A percentile compares a stretch with the other conserved stretches of the same genome.
Evolutionary conservation across 2,888 invertebrate genomes (phyloP).

Genomic region (Phengaris arion): DNA sequence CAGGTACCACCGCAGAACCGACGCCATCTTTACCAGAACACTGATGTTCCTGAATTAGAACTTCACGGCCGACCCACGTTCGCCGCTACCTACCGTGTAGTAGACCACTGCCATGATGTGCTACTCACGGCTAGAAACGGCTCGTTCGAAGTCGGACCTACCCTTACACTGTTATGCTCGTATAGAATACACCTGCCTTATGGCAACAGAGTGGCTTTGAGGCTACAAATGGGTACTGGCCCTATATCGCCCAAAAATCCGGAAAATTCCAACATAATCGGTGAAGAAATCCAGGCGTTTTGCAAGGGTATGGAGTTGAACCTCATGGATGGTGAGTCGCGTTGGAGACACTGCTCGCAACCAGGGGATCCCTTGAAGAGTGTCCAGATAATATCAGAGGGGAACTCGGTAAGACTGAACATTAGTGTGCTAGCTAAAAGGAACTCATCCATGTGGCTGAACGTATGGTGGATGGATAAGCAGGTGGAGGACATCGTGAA

Average conservation of each 20-base stretch:
- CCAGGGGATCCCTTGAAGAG: conserved; percentile 78
- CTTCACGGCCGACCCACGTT: conserved; percentile 83
- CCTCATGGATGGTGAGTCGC: conserved; percentile 78
- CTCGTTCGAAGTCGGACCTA: conserved; percentile 82
- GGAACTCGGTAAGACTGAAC: conserved; percentile 76
- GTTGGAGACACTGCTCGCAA: conserved; percentile 81
- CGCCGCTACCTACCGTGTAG: conserved; percentile 82
- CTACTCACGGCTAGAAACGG: conserved; percentile 82
- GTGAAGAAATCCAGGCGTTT: conserved; percentile 58
- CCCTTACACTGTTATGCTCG: conserved; percentile 81
- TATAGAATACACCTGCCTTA: conserved; percentile 85
- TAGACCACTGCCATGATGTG: conserved; percentile 86
- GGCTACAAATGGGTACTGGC: conserved; percentile 79
- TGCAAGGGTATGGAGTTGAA: conserved; percentile 80
- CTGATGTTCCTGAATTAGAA: conserved; percentile 74
- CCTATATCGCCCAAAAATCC: conserved; percentile 57
- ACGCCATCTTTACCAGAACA: conserved; percentile 76
- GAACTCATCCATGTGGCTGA: conserved; percentile 74
- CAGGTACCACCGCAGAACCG: conserved; percentile 81
- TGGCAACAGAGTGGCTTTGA: conserved; percentile 83
- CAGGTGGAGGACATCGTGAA: conserved; percentile 81
- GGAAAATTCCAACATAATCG: conserved; percentile 59
- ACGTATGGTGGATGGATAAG: conserved; percentile 82
- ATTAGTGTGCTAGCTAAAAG: conserved; percentile 64
- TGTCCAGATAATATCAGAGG: conserved; percentile 80